Evolutionary conservation across 2,113 vertebrate genomes (phyloP), one percentile per base, ranked within the genome.

Genomic region (Heterotilapia buettikoferi): DNA sequence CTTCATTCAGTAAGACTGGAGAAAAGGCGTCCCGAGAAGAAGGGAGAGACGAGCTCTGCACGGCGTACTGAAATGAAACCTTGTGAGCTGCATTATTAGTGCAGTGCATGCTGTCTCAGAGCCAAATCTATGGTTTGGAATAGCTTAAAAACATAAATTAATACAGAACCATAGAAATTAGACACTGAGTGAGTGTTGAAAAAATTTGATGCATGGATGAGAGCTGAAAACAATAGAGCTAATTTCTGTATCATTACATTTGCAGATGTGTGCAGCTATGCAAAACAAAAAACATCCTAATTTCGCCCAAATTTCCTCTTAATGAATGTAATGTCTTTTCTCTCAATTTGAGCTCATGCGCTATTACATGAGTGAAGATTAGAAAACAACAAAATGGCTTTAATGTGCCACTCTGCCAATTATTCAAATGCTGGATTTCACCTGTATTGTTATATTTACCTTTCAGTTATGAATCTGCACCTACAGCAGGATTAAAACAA

Each of bases 401-500:
- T 26, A 36, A 68, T 73, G 7, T 43, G 18, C 43, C 24, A 36
- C 9, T 43, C 57, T 47, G 2, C 14, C 14, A 12, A 21, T 52
- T 84, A 18, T 50, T 73, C 31, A 73, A 81, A 71, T 33, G 57
- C 13, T 80, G 47, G 33, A 33, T 63, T 66, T 16, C 66, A 68
- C 19, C 84, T 53, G n/a, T 36, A 19, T 76, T 86, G 78, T 31
- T 54, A 66, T 80, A 59, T 92, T 92, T 87, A 90, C 88, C 85
- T 80, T 82, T 87, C 90, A 29, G 71, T 80, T 90, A 80, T 84
- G 84, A 88, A 43, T 82, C 88, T 93, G 85, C 87, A 91, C 93
- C 93, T 87, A 78, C 53, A 88, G 66, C 90, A 90, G 82, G 90
- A 91, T 90, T 91, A 88, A 93, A 95, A 94, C 86, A 95, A 94